These are phyloP conservation scores for Eremobia ochroleuca DNA, from an alignment of 2,888 invertebrate genomes.

Conservation along the genomic window DNA sequence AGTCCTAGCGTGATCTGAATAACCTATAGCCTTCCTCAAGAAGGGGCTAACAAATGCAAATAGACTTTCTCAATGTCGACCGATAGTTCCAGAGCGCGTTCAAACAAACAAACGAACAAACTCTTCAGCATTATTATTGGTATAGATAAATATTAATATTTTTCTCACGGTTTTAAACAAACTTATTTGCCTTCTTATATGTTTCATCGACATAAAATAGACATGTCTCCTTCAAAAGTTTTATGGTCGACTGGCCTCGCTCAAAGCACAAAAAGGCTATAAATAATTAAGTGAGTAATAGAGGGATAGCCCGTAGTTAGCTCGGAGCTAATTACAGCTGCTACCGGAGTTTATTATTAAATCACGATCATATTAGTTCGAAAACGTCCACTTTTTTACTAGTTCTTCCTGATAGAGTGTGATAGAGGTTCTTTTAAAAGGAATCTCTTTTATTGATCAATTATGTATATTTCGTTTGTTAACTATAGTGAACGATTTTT, in stretches of 20 bases:
- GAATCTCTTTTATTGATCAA: background rate
- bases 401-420: background rate
- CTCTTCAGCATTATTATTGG: no score
- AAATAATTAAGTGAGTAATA: conserved; percentile 34
- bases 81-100: no score
- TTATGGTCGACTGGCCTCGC: background rate
- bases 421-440: background rate
- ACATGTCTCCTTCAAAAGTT: background rate
- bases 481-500: background rate
- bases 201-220: background rate
- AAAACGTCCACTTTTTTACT: background rate
- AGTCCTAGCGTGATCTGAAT: background rate
- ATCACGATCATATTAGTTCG: conserved; percentile 4
- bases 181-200: background rate
- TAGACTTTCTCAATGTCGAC: no score
- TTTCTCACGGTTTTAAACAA: no score
- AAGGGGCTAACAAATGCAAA: background rate
- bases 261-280: conserved; percentile 11
- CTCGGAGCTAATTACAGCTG: conserved; percentile 19
- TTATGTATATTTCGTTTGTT: background rate
- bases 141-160: no score
- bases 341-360: conserved; percentile 18
- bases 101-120: no score
- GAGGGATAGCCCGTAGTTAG: conserved; percentile 21
- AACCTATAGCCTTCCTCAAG: background rate